phyloP scores from a whole-genome alignment of 2,797 vertebrate species.

The Vespertilio murinus region DNA sequence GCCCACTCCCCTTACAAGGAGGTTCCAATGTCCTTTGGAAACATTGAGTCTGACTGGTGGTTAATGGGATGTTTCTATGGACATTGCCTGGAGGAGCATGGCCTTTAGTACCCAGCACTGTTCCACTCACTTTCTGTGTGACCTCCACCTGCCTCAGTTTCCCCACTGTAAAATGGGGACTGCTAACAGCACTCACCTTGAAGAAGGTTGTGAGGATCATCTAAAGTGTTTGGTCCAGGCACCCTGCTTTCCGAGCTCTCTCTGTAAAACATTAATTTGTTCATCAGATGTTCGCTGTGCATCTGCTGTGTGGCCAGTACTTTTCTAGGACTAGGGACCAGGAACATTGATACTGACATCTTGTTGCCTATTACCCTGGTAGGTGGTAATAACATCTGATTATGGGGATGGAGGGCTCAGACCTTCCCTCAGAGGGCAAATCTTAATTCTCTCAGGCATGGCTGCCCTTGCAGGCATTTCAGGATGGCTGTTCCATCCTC shows the following conservation, averaged over 20 bases:
- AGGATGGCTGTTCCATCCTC: neutral
- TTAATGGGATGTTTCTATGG: neutral
- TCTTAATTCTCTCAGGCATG: neutral
- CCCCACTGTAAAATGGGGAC: neutral
- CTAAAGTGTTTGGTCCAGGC: neutral
- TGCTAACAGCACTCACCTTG: neutral
- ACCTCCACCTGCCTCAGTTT: neutral
- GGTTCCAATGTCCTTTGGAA: neutral
- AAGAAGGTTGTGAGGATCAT: neutral
- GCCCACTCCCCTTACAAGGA: neutral
- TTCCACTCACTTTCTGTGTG: neutral
- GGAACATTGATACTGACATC: neutral
- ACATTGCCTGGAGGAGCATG: neutral
- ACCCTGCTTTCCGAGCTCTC: neutral
- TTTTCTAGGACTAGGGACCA: neutral
- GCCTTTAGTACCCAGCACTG: neutral
- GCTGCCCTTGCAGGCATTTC: neutral
- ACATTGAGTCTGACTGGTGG: neutral
- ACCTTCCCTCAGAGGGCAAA: neutral
- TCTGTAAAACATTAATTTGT: neutral
- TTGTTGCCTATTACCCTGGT: neutral
- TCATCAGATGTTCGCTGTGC: neutral
- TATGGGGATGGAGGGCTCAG: neutral
- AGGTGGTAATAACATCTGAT: neutral
- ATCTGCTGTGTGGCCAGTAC: neutral